phyloP scores from a whole-genome alignment of 53 echinoderm and acorn worm genomes.

The Holothuria leucospilota region DNA sequence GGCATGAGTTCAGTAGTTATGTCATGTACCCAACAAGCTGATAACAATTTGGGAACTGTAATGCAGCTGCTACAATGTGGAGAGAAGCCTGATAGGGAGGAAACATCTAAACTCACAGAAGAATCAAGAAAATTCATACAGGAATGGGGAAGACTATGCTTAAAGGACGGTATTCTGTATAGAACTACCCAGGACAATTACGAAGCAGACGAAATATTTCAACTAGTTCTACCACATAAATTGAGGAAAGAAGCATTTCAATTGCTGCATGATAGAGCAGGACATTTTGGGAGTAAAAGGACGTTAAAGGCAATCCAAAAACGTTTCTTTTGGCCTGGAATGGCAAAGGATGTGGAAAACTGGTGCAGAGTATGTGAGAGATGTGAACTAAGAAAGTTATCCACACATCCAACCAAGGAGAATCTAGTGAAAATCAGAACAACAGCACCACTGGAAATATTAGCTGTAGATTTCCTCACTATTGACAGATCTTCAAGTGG shows the following conservation, averaged over 20 bases:
- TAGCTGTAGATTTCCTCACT: slow-evolving; percentile 48
- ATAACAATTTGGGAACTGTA: slow-evolving; percentile 1
- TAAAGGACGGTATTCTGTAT: not conserved
- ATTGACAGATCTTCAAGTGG: slow-evolving; percentile 27
- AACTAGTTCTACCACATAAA: slow-evolving; percentile 39
- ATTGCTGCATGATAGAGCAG: slow-evolving; percentile 10
- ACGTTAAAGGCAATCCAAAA: not conserved
- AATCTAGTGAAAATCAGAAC: slow-evolving; percentile 5
- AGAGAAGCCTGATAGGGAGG: not conserved
- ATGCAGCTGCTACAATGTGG: not conserved
- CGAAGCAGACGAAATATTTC: not conserved
- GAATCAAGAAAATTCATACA: not conserved
- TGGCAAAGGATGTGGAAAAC: slow-evolving; percentile 6
- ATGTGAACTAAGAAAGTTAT: slow-evolving; percentile 13
- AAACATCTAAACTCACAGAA: not conserved
- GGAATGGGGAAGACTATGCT: not conserved
- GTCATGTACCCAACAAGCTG: not conserved
- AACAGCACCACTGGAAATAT: slow-evolving; percentile 43
- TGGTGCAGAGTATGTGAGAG: slow-evolving; percentile 27
- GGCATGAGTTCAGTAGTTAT: not conserved
- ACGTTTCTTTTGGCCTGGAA: slow-evolving; percentile 39
- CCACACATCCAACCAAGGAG: not conserved
- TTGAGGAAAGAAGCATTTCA: not conserved
- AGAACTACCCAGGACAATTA: not conserved
- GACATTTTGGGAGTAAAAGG: slow-evolving; percentile 4